phyloP scores from a whole-genome alignment of 2,888 invertebrate genomes.

The Dolomedes plantarius region DNA sequence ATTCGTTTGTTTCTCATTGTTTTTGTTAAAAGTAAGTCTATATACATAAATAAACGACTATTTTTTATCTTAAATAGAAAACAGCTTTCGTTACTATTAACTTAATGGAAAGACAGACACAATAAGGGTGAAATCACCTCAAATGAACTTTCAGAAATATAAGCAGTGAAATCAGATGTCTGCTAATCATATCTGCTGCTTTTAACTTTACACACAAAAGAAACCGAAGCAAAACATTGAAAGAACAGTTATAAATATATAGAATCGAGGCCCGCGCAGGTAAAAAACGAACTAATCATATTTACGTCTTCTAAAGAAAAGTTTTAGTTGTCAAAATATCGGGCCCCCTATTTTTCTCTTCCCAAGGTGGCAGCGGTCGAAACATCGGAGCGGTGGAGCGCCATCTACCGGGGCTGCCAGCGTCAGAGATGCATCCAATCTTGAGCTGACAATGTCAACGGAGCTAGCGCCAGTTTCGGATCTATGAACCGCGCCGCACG shows the following conservation, averaged over 20 bases:
- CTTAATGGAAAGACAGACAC: too few relatives aligned
- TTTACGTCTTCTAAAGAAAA: conserved; percentile 47
- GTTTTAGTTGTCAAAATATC: conserved; percentile 54
- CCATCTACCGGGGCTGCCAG: conserved; percentile 44
- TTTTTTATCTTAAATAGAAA: too few relatives aligned
- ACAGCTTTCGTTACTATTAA: too few relatives aligned
- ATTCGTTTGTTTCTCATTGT: too few relatives aligned
- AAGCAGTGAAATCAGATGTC: too few relatives aligned
- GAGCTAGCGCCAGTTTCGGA: conserved; percentile 57
- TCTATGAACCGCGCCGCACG: conserved; percentile 39
- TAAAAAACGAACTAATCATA: conserved; percentile 44
- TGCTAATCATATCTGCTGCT: too few relatives aligned
- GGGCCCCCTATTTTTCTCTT: conserved; percentile 13
- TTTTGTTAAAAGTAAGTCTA: too few relatives aligned
- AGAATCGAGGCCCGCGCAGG: conserved; percentile 5
- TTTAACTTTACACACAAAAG: not conserved
- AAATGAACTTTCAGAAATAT: too few relatives aligned
- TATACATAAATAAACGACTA: too few relatives aligned
- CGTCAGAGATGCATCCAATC: conserved; percentile 50
- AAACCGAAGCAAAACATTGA: not conserved
- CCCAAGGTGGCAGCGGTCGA: conserved; percentile 58
- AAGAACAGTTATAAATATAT: not conserved
- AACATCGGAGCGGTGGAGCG: conserved; percentile 21
- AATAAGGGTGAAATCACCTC: too few relatives aligned
- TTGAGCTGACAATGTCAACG: conserved; percentile 60